Percentiles rank a stretch among this genome's conserved stretches.
Conservation (phyloP, 1,140 invertebrate genomes). For the Babylonia areolata region DNA sequence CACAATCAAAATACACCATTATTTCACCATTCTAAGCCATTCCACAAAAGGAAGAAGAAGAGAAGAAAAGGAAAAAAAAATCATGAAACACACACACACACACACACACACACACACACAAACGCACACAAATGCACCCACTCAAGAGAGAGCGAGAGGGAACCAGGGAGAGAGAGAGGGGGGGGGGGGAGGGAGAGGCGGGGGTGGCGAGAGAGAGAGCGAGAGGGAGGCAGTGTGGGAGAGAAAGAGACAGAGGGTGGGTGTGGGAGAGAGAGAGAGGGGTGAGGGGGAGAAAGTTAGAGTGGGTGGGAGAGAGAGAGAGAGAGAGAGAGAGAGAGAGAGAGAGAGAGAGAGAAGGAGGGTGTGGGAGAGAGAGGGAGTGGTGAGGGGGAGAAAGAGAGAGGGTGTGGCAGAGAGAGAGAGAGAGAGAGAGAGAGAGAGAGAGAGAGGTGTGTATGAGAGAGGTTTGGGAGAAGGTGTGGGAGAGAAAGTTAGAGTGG, state of each 20-base stretch:
- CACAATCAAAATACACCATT: too few relatives aligned
- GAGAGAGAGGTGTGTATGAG: too few relatives aligned
- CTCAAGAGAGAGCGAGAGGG: neutral
- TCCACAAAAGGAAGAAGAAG: too few relatives aligned
- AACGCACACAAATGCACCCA: too few relatives aligned
- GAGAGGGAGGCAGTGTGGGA: neutral
- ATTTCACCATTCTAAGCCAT: too few relatives aligned
- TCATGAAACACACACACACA: too few relatives aligned
- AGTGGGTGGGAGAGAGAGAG: neutral
- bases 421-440: neutral
- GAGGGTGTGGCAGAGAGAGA: neutral
- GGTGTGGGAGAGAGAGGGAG: neutral
- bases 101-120: too few relatives aligned
- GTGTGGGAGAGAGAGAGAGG: constrained; percentile 4
- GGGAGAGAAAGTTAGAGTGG: neutral
- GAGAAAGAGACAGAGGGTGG: neutral
- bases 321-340: constrained; percentile 18
- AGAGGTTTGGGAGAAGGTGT: neutral
- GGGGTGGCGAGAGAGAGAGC: neutral
- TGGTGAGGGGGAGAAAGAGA: neutral
- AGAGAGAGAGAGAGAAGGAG: neutral
- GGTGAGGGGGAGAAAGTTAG: neutral
- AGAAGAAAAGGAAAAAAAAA: too few relatives aligned
- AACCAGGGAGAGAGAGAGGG: neutral
- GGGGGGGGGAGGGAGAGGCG: too few relatives aligned